These are phyloP conservation scores for Chesias legatella DNA, from an alignment of 2,888 invertebrate species.

Conservation along the genomic window DNA sequence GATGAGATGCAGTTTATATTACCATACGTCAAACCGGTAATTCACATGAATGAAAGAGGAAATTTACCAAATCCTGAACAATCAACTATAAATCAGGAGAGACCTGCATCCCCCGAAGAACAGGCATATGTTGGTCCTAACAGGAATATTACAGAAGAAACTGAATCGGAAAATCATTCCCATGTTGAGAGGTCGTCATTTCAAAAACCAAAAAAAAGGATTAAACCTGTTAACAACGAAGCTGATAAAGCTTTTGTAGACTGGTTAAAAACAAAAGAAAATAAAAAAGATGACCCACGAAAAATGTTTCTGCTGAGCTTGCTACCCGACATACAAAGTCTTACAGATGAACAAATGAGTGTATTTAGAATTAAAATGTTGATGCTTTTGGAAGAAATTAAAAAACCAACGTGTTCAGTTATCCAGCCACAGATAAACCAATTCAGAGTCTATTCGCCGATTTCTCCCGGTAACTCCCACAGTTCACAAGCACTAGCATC, in stretches of 20 bases:
- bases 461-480: no score
- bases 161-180: no score
- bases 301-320: constrained; percentile 25
- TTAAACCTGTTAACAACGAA: no score
- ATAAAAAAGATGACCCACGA: constrained; percentile 15
- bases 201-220: no score
- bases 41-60: constrained; percentile 9
- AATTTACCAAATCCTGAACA: constrained; percentile 1
- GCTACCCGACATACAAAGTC: constrained; percentile 21
- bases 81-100: no score
- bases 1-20: constrained; percentile 15
- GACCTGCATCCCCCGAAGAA: no score
- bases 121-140: no score
- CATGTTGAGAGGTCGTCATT: no score
- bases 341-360: constrained; percentile 20
- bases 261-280: constrained; percentile 11
- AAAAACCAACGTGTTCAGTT: constrained; percentile 1
- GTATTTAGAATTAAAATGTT: constrained; percentile 20
- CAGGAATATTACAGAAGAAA: neutral
- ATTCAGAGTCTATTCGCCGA: no score
- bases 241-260: no score
- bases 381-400: constrained; percentile 20
- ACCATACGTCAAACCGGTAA: constrained; percentile 20
- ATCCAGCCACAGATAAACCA: no score
- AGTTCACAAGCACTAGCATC: no score